Evolutionary conservation across 2,113 vertebrate species (phyloP).

Genomic region (Spea bombifrons): DNA sequence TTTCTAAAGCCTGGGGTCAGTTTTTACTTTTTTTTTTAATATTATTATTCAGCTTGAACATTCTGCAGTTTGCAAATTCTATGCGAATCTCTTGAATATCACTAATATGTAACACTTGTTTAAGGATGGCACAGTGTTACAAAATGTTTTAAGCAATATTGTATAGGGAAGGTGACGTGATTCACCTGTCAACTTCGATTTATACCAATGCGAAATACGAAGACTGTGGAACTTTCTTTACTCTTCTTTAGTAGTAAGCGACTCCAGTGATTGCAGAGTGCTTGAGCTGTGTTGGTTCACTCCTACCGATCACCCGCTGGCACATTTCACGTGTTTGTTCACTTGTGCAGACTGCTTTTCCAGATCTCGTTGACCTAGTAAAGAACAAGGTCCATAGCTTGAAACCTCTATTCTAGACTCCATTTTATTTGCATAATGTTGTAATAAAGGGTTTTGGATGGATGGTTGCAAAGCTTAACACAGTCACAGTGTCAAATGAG

Average conservation of each 20-base stretch:
- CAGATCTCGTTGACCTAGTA: too few species aligned
- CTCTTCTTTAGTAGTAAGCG: neutral
- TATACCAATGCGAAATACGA: neutral
- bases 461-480: too few species aligned
- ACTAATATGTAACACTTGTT: neutral
- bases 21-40: neutral
- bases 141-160: conserved; percentile 15
- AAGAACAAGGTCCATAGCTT: too few species aligned
- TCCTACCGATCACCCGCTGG: too few species aligned
- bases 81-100: neutral
- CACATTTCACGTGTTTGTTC: too few species aligned
- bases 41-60: neutral
- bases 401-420: too few species aligned
- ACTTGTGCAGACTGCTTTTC: too few species aligned
- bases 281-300: too few species aligned
- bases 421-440: too few species aligned
- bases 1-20: neutral
- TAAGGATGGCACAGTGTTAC: conserved; percentile 26
- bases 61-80: neutral
- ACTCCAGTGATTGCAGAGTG: too few species aligned
- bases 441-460: too few species aligned
- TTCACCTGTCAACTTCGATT: neutral
- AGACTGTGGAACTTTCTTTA: neutral
- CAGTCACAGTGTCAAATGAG: too few species aligned
- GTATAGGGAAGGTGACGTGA: neutral